Base-by-base conservation (phyloP, 2,888 invertebrate species). In the Pyrgus malvae region DNA sequence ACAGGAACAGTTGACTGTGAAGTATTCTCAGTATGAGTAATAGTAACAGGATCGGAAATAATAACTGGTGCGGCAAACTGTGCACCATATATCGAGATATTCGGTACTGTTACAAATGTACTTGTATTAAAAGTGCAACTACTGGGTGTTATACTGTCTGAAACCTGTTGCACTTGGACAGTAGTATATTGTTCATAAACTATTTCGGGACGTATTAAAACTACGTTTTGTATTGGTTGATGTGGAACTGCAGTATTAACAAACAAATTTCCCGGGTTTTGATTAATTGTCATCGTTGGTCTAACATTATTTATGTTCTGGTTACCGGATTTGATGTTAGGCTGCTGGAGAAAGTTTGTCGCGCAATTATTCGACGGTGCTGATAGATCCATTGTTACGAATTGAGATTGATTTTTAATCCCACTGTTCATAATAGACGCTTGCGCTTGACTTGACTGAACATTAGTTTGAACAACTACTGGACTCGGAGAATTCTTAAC, bases 121-220 rank as follows among this genome's bases (percentile, higher is more conserved):
- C 67, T 72, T 38, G 65, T 67, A 55, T 68, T 72, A 40, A 65
- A 67, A 29, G 64, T 58, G 12, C 68, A 44, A 61, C 56, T 68
- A 3, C 59, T 45, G 9, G 63, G 37, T 2, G 66, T 60, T 27
- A 56, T 35, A 19, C 56, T 66, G 17, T 66, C 48, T 29, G 65
- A 63, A n/a, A 61, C 61, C 63, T 62, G 61, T 41, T 63, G 58
- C 35, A 61, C 42, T 40, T 72, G 70, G 19, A 77, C 55, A 4
- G 65, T 48, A n/a, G 67, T 17, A 56, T 68, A 76, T 3, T 75
- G 66, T 58, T 80, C 73, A 48, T 79, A 83, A 14, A 76, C 67
- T 19, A 80, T 58, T 14, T 80, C 72, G 6, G 78, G 67, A 12
- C 76, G 71, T 49, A 84, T 63, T 5, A 83, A 53, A 9, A 83